A percentile compares a stretch with the other conserved stretches of the same genome.
Conservation (phyloP, 2,888 invertebrate species). For the Cephalotes varians region DNA sequence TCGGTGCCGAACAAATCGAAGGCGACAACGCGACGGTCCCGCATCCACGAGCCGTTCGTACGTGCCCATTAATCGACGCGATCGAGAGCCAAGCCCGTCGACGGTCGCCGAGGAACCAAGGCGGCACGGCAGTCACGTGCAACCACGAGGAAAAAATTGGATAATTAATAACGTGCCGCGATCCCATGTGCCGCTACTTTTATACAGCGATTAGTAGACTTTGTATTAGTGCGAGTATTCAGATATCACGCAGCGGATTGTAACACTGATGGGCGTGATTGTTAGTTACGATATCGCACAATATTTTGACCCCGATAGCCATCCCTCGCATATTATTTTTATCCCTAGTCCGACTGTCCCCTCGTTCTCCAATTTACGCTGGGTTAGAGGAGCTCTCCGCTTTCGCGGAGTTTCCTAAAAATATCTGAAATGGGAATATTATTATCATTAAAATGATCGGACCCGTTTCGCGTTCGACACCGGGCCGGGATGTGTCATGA, state of each 20-base stretch:
- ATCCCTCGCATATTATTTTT: neutral
- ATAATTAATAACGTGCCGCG: slow-evolving; percentile 40
- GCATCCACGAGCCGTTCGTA: slow-evolving; percentile 36
- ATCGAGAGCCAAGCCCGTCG: slow-evolving; percentile 51
- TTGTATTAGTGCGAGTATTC: neutral
- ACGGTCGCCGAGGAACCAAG: slow-evolving; percentile 8
- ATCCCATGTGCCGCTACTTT: neutral
- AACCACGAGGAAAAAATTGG: slow-evolving; percentile 15
- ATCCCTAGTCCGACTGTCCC: neutral
- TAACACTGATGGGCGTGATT: neutral
- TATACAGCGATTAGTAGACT: neutral
- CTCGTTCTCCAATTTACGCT: slow-evolving; percentile 17
- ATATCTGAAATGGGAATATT: slow-evolving; percentile 45
- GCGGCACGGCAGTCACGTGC: slow-evolving; percentile 1
- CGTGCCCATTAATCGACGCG: slow-evolving; percentile 67
- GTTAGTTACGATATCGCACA: neutral
- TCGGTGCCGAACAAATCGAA: slow-evolving; percentile 60
- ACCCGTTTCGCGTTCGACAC: slow-evolving; percentile 55
- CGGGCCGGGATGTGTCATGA: neutral
- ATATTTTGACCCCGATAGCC: neutral
- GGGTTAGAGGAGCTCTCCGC: slow-evolving; percentile 15
- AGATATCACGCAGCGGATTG: neutral
- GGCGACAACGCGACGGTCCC: slow-evolving; percentile 50
- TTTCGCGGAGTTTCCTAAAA: slow-evolving; percentile 50
- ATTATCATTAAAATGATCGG: slow-evolving; percentile 70